Evolutionary conservation across 2,888 invertebrate species (phyloP), one percentile per base, ranked within the genome.

Genomic region (Leptopilina syphax): DNA sequence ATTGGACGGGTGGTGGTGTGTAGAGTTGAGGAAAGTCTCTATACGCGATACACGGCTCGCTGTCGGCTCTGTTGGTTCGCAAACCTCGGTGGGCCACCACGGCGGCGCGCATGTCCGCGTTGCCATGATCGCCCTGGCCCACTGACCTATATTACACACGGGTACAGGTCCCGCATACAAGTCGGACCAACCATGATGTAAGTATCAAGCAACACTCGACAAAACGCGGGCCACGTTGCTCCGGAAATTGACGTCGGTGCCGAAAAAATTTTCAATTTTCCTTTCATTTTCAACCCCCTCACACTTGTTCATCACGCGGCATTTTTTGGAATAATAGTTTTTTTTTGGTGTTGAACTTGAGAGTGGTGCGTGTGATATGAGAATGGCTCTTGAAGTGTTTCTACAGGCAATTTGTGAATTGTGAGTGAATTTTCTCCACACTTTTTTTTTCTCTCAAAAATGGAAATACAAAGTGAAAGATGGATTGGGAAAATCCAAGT

Each of bases 121-220:
- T 89, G 89, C 88, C 89, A 87, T 88, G 90, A 90, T 92, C 89
- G 91, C 92, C 91, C 90, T 92, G 92, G 91, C 92, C 92, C 89
- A 92, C 91, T 92, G 90, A 92, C 91, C 92, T 90, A 92, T 91
- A 91, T 92, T 90, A 85, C 84, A 86, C 86, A 84, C 87, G 87
- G 87, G 89, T 88, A 89, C 90, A 89, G 90, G 89, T 90, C 90
- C 90, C 91, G 90, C 89, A 90, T 89, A 88, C 89, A 84, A 87
- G 77, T 85, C 82, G 84, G 78, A 77, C 84, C 82, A 83, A 83
- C 83, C 83, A 80, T 73, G 85, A 87, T 77, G 78, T 63, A 77
- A 77, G 77, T 65, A 65, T 47, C 65, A 77, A 65, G 65, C 68
- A 67, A 65, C 57, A 81, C 81, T 78, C 82, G 82, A 82, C 34